Base-by-base conservation (phyloP, 1,140 invertebrate species). In the Zophobas atratus region DNA sequence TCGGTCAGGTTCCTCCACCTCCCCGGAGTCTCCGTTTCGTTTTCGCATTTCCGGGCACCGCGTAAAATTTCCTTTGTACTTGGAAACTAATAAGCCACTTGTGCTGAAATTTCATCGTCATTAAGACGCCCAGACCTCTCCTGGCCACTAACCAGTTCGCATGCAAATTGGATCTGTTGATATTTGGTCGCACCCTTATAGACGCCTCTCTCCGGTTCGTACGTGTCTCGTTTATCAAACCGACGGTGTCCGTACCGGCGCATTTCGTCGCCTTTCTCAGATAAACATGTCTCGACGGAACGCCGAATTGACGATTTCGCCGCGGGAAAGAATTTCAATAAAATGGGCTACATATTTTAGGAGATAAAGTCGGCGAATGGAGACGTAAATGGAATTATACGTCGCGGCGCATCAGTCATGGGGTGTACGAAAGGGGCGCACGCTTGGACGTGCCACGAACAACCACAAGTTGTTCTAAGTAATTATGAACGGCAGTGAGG, bases 141-240 rank as follows among this genome's bases (percentile, higher is more conserved):
- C 43, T 8, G 43, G 6, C 43, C 43, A 46, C 43, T 46, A 46
- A 46, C 3, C 43, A 46, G 6, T 3, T 46, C 43, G 43, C 43
- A 46, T 46, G 43, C 43, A 46, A 46, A 46, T 46, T 46, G 43
- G 43, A 46, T 46, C 43, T 46, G 43, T 46, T 46, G 43, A 46
- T 46, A 8, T 46, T 46, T 46, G 43, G 43, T 8, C 43, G 43
- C 43, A 8, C 43, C 43, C 43, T 46, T 8, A 8, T 4, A 46
- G 43, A 8, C 43, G 43, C 43, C 43, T 3, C 43, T 46, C 43
- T 46, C 43, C 43, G 43, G 43, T 4, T 8, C 43, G 43, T 46
- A 46, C 43, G 43, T 46, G 43, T 46, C 43, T 8, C 43, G 43
- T 46, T 46, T 46, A 46, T 46, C 43, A 46, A 46, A 46, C 43